A percentile compares a stretch with the other conserved stretches of the same genome.
Evolutionary conservation across 2,888 invertebrate genomes (phyloP).

Genomic region (Drosophila demipolita): DNA sequence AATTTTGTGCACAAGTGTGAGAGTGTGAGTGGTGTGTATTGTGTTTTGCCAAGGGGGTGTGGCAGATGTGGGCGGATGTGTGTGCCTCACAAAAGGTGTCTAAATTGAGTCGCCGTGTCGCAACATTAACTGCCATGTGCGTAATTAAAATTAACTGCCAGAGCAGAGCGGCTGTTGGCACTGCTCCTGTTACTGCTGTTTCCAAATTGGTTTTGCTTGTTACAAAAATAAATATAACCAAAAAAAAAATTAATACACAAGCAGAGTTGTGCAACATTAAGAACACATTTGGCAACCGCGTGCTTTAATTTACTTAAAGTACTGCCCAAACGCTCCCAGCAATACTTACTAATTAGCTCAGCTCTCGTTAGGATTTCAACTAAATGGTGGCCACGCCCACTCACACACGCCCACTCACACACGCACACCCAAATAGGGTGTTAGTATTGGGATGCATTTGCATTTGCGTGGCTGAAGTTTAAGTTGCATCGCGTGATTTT

Average conservation of each 20-base stretch:
- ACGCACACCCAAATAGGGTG: slow-evolving; percentile 20
- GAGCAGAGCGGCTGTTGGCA: slow-evolving; percentile 18
- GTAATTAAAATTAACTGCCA: slow-evolving; percentile 80
- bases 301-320: slow-evolving; percentile 50
- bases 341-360: slow-evolving; percentile 43
- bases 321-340: slow-evolving; percentile 14
- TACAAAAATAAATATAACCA: slow-evolving; percentile 37
- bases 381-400: slow-evolving; percentile 7
- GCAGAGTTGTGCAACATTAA: slow-evolving; percentile 53
- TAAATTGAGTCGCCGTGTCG: slow-evolving; percentile 78
- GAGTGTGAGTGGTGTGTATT: slow-evolving; percentile 18
- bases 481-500: slow-evolving; percentile 44
- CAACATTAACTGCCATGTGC: slow-evolving; percentile 74
- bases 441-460: slow-evolving; percentile 52
- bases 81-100: slow-evolving; percentile 66
- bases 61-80: background rate
- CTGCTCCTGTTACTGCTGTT: slow-evolving; percentile 20
- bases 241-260: slow-evolving; percentile 40
- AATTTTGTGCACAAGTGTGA: slow-evolving; percentile 53
- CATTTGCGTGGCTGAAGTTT: slow-evolving; percentile 42
- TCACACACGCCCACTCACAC: slow-evolving; percentile 2
- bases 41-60: slow-evolving; percentile 14
- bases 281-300: slow-evolving; percentile 57
- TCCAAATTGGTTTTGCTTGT: slow-evolving; percentile 79
- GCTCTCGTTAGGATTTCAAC: slow-evolving; percentile 18